Evolutionary conservation across 2,888 invertebrate species (phyloP).

Genomic region (Glyphotaelius pellucidus): DNA sequence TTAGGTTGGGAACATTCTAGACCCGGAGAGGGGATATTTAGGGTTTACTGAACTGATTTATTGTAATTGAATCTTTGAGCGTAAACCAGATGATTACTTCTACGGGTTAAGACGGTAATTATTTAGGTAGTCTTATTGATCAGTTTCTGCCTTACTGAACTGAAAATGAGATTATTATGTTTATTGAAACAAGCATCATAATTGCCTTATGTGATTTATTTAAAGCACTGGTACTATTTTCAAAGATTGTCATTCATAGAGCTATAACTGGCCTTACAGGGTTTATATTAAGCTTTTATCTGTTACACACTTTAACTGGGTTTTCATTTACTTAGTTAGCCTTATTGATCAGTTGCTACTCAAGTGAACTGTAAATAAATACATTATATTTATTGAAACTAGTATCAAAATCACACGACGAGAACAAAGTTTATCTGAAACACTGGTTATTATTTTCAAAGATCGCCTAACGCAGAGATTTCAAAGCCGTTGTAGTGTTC

Average conservation of each 20-base stretch:
- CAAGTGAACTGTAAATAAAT: background rate
- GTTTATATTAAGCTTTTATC: background rate
- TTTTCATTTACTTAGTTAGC: background rate
- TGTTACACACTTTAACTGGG: background rate
- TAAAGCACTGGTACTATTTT: background rate
- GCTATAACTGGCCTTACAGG: background rate
- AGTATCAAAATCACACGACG: background rate
- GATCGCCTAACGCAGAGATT: background rate
- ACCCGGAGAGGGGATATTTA: background rate
- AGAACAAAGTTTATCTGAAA: background rate
- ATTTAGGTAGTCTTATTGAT: slow-evolving; percentile 2
- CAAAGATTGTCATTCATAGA: background rate
- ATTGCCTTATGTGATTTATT: background rate
- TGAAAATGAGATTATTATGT: background rate
- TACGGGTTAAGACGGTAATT: background rate
- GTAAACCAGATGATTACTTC: slow-evolving; percentile 2
- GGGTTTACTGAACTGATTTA: slow-evolving; percentile 2
- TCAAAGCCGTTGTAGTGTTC: too few relatives aligned
- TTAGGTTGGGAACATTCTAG: slow-evolving; percentile 30
- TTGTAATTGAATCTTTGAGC: slow-evolving; percentile 2
- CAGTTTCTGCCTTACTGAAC: background rate
- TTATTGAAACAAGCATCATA: background rate
- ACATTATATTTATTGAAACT: background rate
- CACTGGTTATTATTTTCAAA: background rate
- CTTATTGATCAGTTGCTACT: background rate